Evolutionary conservation across 2,797 vertebrate genomes (phyloP).

Genomic region (Caiman crocodilus): DNA sequence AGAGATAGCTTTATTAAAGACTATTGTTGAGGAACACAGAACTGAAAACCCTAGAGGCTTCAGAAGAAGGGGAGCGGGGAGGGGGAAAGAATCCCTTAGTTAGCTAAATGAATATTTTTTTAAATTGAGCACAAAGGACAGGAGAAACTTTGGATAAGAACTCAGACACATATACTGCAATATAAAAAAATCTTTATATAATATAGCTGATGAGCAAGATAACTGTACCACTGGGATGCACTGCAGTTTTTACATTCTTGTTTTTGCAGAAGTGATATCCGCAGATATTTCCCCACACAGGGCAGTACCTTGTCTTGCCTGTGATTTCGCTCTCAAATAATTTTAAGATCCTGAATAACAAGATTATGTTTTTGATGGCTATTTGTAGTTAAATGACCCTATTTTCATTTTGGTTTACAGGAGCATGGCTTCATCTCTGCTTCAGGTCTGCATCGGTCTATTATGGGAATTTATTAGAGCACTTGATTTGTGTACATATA

Average conservation of each 20-base stretch:
- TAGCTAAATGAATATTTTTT: neutral
- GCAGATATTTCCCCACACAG: neutral
- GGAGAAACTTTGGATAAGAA: neutral
- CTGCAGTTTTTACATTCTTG: neutral
- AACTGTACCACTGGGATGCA: accelerated
- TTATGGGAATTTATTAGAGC: neutral
- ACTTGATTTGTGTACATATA: neutral
- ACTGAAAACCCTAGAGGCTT: neutral
- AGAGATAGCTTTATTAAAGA: neutral
- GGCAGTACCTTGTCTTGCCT: neutral
- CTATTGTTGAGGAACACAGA: neutral
- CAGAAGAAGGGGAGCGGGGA: neutral
- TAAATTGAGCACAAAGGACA: neutral
- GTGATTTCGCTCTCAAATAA: neutral
- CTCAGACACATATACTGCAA: neutral
- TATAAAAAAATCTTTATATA: neutral
- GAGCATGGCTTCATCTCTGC: accelerated
- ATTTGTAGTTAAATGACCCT: accelerated
- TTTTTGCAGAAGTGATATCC: neutral
- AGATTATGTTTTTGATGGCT: accelerated
- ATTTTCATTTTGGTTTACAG: neutral
- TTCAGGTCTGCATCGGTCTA: neutral
- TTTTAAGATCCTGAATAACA: neutral
- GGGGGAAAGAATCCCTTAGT: neutral
- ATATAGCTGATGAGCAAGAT: neutral